These are phyloP conservation scores for Trachelus tabidus DNA, from an alignment of 2,888 invertebrate species.

Conservation along the genomic window DNA sequence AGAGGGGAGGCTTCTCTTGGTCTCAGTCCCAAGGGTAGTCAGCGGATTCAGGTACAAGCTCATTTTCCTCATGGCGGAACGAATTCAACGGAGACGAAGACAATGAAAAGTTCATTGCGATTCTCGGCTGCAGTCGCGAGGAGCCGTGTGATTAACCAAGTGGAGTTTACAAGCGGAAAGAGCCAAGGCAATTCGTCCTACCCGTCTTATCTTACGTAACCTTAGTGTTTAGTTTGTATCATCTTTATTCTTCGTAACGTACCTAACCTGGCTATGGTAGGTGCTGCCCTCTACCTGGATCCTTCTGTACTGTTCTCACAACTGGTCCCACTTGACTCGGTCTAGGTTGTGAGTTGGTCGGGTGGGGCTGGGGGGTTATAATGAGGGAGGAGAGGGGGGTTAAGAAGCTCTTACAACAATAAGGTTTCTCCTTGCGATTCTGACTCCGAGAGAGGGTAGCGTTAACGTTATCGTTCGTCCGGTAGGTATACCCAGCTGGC, in stretches of 20 bases:
- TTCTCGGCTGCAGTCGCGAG: neutral
- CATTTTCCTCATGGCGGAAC: neutral
- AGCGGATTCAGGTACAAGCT: neutral
- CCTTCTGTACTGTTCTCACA: neutral
- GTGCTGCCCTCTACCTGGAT: neutral
- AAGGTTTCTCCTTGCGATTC: neutral
- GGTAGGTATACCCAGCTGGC: neutral
- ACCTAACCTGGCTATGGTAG: neutral
- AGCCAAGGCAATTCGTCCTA: neutral
- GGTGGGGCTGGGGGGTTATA: neutral
- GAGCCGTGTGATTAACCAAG: neutral
- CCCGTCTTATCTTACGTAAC: neutral
- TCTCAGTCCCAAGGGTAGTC: neutral
- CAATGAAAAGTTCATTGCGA: neutral
- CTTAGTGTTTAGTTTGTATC: neutral
- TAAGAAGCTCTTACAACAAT: neutral
- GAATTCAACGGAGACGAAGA: neutral
- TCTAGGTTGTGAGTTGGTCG: neutral
- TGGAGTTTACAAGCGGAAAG: neutral
- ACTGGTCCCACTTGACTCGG: neutral
- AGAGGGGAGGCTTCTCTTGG: neutral
- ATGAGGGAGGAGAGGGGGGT: neutral
- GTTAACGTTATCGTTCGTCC: neutral
- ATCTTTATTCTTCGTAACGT: neutral
- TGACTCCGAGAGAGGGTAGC: neutral